Conservation (phyloP, 2,888 invertebrate genomes). For the Horisme vitalbata region DNA sequence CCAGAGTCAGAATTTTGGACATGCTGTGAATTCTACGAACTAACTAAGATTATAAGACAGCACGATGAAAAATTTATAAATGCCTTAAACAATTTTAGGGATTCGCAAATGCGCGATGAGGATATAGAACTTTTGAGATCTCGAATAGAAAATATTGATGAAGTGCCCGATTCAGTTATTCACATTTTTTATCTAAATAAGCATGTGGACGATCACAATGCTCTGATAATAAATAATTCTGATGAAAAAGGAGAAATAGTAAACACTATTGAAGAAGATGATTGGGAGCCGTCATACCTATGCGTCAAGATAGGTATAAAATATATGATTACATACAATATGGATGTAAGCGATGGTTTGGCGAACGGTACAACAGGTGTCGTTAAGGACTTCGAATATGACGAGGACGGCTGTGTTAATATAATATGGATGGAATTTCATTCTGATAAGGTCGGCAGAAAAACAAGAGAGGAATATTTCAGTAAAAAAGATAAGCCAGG, state of each 20-base stretch:
- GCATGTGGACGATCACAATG: background rate
- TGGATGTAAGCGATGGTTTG: background rate
- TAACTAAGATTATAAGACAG: background rate
- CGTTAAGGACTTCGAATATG: no score
- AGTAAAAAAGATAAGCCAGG: background rate
- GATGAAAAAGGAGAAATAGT: background rate
- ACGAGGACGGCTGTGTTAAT: background rate
- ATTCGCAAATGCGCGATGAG: background rate
- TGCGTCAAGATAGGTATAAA: no score
- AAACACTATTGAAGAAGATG: background rate
- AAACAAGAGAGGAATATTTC: background rate
- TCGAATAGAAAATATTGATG: background rate
- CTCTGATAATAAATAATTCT: background rate
- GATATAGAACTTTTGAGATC: background rate
- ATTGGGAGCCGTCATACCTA: background rate
- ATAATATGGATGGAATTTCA: background rate
- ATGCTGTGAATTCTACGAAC: no score
- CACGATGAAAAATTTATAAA: background rate
- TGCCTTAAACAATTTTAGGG: background rate
- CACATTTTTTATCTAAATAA: background rate
- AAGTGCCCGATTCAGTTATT: background rate
- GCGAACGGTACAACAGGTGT: background rate
- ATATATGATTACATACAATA: no score
- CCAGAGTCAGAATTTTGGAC: slow-evolving; percentile 1
- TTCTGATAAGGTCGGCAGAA: background rate